Evolutionary conservation across 2,888 invertebrate genomes (phyloP).

Genomic region (Clunio marinus): DNA sequence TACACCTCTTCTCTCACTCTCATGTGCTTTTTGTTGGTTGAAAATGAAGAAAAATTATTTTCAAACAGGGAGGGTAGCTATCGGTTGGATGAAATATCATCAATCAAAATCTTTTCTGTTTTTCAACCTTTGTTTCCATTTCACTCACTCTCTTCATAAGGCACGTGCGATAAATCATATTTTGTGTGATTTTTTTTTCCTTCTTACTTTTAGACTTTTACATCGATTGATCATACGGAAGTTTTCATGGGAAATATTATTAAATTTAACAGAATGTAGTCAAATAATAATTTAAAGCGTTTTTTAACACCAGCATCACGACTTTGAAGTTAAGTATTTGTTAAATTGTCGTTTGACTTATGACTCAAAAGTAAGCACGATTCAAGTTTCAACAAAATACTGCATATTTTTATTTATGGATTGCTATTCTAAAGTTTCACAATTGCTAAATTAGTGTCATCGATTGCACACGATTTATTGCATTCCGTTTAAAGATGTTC

Average conservation of each 20-base stretch:
- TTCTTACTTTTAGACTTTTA: neutral
- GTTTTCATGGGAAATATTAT: neutral
- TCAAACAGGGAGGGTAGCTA: neutral
- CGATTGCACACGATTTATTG: too few relatives aligned
- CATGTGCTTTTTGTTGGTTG: neutral
- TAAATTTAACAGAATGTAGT: too few relatives aligned
- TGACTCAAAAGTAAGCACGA: too few relatives aligned
- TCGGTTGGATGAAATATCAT: neutral
- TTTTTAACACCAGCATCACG: too few relatives aligned
- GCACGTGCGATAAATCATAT: neutral
- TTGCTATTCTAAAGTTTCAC: conserved; percentile 1
- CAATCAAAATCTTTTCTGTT: neutral
- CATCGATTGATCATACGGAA: neutral
- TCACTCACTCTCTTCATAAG: neutral
- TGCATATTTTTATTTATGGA: neutral
- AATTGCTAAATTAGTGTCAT: neutral
- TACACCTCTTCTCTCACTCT: too few relatives aligned
- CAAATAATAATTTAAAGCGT: too few relatives aligned
- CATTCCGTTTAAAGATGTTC: conserved; percentile 17
- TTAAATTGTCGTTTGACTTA: too few relatives aligned
- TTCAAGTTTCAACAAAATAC: conserved; percentile 5
- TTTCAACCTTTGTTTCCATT: neutral
- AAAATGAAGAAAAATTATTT: conserved; percentile 14
- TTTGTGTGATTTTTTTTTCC: neutral
- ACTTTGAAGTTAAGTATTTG: too few relatives aligned